phyloP scores from a whole-genome alignment of 2,888 invertebrate genomes.

The Lymantria dispar region DNA sequence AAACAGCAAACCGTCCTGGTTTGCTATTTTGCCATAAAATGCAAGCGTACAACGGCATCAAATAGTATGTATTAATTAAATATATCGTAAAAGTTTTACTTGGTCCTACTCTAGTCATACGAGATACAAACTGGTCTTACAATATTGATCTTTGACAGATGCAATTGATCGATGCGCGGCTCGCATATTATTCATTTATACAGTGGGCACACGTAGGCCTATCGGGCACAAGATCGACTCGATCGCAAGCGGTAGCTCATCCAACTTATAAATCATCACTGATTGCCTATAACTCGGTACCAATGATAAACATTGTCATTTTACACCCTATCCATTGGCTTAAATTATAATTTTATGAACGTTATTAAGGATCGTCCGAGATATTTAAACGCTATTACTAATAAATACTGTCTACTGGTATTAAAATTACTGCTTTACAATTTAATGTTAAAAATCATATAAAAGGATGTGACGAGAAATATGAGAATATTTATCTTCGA shows the following conservation, averaged over 20 bases:
- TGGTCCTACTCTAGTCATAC: conserved; percentile 28
- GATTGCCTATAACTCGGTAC: conserved; percentile 61
- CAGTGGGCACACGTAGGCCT: conserved; percentile 40
- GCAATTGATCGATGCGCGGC: conserved; percentile 51
- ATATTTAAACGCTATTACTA: no score
- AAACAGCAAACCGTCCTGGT: no score
- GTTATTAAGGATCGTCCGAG: no score
- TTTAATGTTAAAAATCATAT: no score
- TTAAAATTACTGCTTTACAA: no score
- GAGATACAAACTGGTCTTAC: conserved; percentile 39
- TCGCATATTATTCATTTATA: conserved; percentile 32
- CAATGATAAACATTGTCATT: conserved; percentile 62
- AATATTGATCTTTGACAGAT: conserved; percentile 33
- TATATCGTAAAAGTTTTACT: conserved; percentile 12
- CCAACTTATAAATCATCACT: conserved; percentile 61
- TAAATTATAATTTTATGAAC: no score
- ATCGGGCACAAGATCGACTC: conserved; percentile 48
- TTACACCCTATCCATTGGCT: conserved; percentile 19
- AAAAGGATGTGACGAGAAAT: no score
- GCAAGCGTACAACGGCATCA: no score
- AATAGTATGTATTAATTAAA: conserved; percentile 26
- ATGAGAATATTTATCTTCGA: no score
- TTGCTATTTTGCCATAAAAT: no score
- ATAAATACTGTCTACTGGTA: no score
- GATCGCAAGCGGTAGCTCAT: conserved; percentile 58